Evolutionary conservation across 2,888 invertebrate genomes (phyloP).

Genomic region (Ennomos fuscantarius): DNA sequence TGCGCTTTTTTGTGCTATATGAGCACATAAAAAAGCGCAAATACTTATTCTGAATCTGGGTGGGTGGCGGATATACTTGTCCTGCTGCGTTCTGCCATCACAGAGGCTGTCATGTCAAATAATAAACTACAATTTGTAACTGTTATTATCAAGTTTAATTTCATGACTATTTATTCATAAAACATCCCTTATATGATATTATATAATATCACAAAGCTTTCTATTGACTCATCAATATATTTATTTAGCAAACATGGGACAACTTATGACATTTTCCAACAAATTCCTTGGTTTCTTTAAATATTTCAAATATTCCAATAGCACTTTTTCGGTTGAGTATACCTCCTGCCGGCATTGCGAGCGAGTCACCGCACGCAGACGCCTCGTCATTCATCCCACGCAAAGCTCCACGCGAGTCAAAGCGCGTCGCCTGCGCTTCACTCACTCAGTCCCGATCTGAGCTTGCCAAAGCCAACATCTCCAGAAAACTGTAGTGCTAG

Average conservation of each 20-base stretch:
- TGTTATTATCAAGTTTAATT: too few species aligned
- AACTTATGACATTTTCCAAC: background rate
- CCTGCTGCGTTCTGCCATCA: too few species aligned
- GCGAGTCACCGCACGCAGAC: constrained; percentile 62
- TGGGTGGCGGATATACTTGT: too few species aligned
- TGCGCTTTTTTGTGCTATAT: too few species aligned
- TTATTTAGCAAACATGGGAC: background rate
- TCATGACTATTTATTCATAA: too few species aligned
- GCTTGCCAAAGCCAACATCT: constrained; percentile 69
- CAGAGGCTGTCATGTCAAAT: too few species aligned
- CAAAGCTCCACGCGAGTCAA: constrained; percentile 66
- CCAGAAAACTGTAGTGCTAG: constrained; percentile 42
- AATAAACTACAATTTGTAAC: too few species aligned
- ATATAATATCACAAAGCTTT: background rate
- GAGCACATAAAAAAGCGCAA: too few species aligned
- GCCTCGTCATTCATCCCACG: constrained; percentile 64
- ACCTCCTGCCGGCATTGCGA: constrained; percentile 49
- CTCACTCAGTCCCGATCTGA: constrained; percentile 71
- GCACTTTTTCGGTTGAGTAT: constrained; percentile 33
- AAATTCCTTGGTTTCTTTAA: constrained; percentile 26
- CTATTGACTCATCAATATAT: background rate
- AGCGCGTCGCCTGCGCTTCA: constrained; percentile 58
- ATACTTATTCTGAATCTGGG: too few species aligned
- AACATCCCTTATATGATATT: too few species aligned
- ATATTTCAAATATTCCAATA: constrained; percentile 23